These are phyloP conservation scores for Zeus faber DNA, from an alignment of 2,113 vertebrate genomes.

Conservation along the genomic window DNA sequence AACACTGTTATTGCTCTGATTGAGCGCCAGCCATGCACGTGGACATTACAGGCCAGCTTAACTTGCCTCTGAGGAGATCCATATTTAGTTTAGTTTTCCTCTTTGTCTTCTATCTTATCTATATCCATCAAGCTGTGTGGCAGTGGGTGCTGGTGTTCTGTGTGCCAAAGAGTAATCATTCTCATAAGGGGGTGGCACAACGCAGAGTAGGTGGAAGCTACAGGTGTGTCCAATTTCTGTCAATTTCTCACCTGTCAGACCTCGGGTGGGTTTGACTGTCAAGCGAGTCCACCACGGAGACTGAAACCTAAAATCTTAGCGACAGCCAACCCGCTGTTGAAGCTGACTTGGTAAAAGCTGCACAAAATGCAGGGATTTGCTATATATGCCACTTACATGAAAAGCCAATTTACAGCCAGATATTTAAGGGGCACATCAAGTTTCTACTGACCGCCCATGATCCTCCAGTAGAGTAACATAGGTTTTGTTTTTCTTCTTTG, in stretches of 20 bases:
- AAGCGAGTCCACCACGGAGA: constrained; percentile 20
- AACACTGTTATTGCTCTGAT: constrained; percentile 11
- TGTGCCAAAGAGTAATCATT: no score
- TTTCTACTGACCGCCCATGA: neutral
- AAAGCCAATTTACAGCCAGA: constrained; percentile 27
- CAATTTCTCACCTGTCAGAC: constrained; percentile 58
- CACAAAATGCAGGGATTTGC: neutral
- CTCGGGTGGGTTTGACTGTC: constrained; percentile 45
- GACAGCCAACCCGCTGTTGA: constrained; percentile 1
- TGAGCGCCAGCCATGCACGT: no score
- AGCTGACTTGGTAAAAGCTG: constrained; percentile 10
- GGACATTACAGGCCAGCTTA: no score
- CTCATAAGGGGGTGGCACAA: constrained; percentile 3
- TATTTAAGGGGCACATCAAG: constrained; percentile 3
- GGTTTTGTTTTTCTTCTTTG: neutral
- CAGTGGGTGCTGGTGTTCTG: constrained; percentile 27
- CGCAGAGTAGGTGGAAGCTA: constrained; percentile 23
- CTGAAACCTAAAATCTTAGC: constrained; percentile 18
- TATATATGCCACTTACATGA: constrained; percentile 16
- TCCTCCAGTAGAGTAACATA: neutral
- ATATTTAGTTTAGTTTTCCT: constrained; percentile 14
- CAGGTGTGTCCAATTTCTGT: constrained; percentile 56
- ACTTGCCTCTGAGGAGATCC: constrained; percentile 10
- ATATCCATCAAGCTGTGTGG: constrained; percentile 19
- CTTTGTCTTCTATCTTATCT: no score